phyloP scores from a whole-genome alignment of 1,140 invertebrate genomes.

The Solenopsis invicta region DNA sequence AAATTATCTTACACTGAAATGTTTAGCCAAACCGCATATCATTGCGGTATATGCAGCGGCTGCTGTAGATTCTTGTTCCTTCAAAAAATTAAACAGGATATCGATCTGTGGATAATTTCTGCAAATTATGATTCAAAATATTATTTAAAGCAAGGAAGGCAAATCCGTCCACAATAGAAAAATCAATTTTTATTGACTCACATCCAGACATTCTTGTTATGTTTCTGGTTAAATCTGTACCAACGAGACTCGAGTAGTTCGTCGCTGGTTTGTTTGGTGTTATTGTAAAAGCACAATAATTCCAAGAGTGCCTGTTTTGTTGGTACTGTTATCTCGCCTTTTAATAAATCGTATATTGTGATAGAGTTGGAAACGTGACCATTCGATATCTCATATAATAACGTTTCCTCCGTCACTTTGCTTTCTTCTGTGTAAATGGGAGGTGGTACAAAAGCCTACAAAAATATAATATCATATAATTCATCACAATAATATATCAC shows the following conservation, averaged over 20 bases:
- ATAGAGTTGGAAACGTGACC: conserved; percentile 90
- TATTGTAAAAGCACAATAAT: conserved; percentile 94
- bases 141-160: conserved; percentile 5
- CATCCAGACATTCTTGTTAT: conserved; percentile 90
- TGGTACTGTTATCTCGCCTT: conserved; percentile 89
- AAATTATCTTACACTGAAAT: conserved; percentile 80
- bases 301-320: conserved; percentile 92
- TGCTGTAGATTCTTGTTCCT: conserved; percentile 82
- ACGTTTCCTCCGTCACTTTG: conserved; percentile 89
- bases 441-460: conserved; percentile 91
- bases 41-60: conserved; percentile 86
- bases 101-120: conserved; percentile 69
- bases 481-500: too few relatives aligned
- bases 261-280: conserved; percentile 88
- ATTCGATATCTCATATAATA: conserved; percentile 90
- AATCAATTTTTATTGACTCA: conserved; percentile 81
- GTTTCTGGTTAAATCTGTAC: conserved; percentile 84
- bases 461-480: conserved; percentile 75
- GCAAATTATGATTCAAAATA: conserved; percentile 45
- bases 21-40: conserved; percentile 89
- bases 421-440: conserved; percentile 90
- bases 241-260: conserved; percentile 93
- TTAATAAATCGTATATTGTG: conserved; percentile 91
- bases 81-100: conserved; percentile 81
- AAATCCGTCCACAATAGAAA: background rate